A percentile compares a stretch with the other conserved stretches of the same genome.
phyloP scores from a whole-genome alignment of 2,113 vertebrate genomes.

The Heterotis niloticus region DNA sequence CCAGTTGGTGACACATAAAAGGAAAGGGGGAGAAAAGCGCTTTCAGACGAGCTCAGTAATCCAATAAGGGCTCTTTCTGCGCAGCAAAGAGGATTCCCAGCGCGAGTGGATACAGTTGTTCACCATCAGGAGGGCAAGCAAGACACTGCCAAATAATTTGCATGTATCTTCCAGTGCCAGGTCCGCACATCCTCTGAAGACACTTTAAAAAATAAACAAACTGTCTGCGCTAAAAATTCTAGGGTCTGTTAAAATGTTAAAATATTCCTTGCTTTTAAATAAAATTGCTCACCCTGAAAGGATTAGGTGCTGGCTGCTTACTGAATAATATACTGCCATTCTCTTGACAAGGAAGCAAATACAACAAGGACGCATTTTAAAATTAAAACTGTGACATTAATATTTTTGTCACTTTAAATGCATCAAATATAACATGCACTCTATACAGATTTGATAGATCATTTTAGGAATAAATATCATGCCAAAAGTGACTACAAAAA shows the following conservation, averaged over 20 bases:
- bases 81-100: slow-evolving; percentile 33
- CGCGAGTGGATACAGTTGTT: slow-evolving; percentile 10
- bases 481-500: background rate
- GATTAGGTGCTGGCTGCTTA: background rate
- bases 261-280: too few relatives aligned
- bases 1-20: slow-evolving; percentile 26
- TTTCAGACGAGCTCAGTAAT: slow-evolving; percentile 29
- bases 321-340: background rate
- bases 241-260: too few relatives aligned
- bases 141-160: background rate
- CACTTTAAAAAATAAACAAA: too few relatives aligned
- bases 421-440: background rate
- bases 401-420: background rate
- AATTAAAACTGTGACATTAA: background rate
- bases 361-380: background rate
- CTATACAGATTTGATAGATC: background rate
- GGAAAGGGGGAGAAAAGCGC: background rate
- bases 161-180: too few relatives aligned
- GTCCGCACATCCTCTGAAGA: too few relatives aligned
- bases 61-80: slow-evolving; percentile 29
- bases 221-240: too few relatives aligned
- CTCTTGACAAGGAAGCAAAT: background rate
- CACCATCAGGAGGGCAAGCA: slow-evolving; percentile 21
- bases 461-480: background rate
- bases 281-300: too few relatives aligned